phyloP scores from a whole-genome alignment of 37 sponge, comb jelly and placozoan species.

The Aplysina aerophoba region DNA sequence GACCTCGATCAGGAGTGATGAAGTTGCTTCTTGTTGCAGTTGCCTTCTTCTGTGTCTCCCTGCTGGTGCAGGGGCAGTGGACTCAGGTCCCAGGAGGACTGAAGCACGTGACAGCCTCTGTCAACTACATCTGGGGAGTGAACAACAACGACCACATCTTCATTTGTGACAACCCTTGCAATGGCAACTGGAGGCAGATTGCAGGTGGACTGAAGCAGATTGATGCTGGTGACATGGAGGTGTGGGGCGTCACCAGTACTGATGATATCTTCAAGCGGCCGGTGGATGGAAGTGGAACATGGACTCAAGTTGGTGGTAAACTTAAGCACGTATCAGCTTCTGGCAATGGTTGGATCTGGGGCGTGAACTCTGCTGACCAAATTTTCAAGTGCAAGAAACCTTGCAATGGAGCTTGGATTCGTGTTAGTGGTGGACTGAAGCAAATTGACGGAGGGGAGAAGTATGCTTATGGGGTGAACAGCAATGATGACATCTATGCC shows the following conservation, averaged over 20 bases:
- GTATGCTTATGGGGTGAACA: conserved; percentile 45
- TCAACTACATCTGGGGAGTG: conserved; percentile 24
- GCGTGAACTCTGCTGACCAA: conserved; percentile 33
- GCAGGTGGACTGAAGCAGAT: not conserved
- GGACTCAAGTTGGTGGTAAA: not conserved
- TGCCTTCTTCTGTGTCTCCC: too few species aligned
- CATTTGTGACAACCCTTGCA: conserved; percentile 23
- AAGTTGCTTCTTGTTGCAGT: too few species aligned
- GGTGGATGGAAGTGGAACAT: conserved; percentile 22
- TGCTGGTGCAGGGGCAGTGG: not conserved
- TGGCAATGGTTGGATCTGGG: conserved; percentile 77
- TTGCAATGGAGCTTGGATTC: conserved; percentile 47
- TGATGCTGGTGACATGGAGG: conserved; percentile 5
- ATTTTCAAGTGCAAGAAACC: conserved; percentile 77
- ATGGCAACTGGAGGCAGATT: conserved; percentile 10
- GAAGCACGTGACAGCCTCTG: conserved; percentile 5
- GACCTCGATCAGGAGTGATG: too few species aligned
- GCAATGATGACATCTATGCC: not conserved
- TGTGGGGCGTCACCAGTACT: conserved; percentile 8
- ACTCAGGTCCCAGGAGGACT: conserved; percentile 2
- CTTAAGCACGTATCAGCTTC: conserved; percentile 61
- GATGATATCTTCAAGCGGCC: not conserved
- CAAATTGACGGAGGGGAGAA: conserved; percentile 57
- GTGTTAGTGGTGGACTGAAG: conserved; percentile 36
- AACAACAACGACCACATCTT: conserved; percentile 1